phyloP scores from a whole-genome alignment of 2,113 vertebrate genomes.

The Otolemur garnettii region DNA sequence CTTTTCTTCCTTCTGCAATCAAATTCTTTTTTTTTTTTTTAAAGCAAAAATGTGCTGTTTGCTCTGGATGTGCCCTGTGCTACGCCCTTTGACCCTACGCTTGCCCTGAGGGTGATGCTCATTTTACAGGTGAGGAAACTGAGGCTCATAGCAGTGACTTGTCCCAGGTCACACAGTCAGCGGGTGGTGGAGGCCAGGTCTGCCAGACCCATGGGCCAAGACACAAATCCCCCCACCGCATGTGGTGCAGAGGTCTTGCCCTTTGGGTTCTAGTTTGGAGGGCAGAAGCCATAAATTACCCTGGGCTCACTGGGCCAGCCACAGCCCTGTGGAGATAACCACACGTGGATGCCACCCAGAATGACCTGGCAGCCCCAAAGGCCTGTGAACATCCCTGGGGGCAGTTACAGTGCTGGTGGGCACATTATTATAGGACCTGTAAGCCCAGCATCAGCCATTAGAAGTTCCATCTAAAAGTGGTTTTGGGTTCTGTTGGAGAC shows the following conservation, averaged over 20 bases:
- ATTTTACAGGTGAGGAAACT: background rate
- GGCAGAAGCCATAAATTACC: accelerated
- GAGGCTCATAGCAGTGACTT: background rate
- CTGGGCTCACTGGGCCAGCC: accelerated
- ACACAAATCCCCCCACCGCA: background rate
- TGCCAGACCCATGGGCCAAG: background rate
- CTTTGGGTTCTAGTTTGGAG: background rate
- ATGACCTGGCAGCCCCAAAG: background rate
- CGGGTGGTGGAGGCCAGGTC: background rate
- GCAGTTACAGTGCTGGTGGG: accelerated
- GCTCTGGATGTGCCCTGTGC: accelerated
- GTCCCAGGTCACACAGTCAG: background rate
- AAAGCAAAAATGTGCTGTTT: accelerated
- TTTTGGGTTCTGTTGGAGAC: accelerated
- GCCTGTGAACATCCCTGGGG: accelerated
- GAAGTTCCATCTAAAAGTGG: accelerated
- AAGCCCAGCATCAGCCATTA: accelerated
- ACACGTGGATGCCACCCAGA: background rate
- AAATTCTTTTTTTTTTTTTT: too few species aligned
- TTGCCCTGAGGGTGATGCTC: background rate
- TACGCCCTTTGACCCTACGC: accelerated
- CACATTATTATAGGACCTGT: accelerated
- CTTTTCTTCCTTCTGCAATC: too few species aligned
- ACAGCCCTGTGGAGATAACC: accelerated
- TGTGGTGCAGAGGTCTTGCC: too few species aligned